Conservation (phyloP, 1,140 invertebrate genomes). For the Venustaconcha ellipsiformis region DNA sequence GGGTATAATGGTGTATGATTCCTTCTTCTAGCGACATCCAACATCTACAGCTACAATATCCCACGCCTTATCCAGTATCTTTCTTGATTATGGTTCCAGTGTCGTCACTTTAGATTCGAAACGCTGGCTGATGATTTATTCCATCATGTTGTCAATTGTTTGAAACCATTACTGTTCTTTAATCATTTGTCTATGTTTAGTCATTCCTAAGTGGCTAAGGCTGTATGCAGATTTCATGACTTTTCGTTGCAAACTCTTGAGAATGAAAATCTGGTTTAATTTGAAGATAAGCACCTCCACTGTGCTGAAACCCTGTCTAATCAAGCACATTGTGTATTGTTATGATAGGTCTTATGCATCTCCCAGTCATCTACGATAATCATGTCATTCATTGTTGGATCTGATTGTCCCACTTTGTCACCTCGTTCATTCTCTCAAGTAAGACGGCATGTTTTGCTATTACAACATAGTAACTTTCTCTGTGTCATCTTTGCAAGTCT, state of each 20-base stretch:
- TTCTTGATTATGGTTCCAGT: no score
- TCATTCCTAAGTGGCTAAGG: conserved; percentile 35
- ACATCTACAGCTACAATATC: no score
- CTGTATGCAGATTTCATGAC: conserved; percentile 34
- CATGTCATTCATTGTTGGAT: background rate
- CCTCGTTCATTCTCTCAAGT: conserved; percentile 8
- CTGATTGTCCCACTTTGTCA: conserved; percentile 11
- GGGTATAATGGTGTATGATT: conserved; percentile 6
- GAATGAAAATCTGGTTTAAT: conserved; percentile 34
- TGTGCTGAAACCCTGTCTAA: conserved; percentile 28
- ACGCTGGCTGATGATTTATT: no score
- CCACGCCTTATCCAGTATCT: no score
- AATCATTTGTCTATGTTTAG: conserved; percentile 40
- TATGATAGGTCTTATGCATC: conserved; percentile 1
- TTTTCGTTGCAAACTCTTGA: conserved; percentile 22
- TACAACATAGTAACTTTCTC: background rate
- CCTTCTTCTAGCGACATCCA: no score
- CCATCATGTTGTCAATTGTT: conserved; percentile 14
- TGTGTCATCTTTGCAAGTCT: conserved; percentile 11
- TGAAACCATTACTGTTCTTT: conserved; percentile 38
- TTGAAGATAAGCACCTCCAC: conserved; percentile 23
- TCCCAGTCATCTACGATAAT: conserved; percentile 17
- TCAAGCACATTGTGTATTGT: conserved; percentile 14
- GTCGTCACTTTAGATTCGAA: no score
- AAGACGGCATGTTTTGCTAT: conserved; percentile 3